Conservation (phyloP, 2,888 invertebrate genomes). For the Leptopilina myrica region DNA sequence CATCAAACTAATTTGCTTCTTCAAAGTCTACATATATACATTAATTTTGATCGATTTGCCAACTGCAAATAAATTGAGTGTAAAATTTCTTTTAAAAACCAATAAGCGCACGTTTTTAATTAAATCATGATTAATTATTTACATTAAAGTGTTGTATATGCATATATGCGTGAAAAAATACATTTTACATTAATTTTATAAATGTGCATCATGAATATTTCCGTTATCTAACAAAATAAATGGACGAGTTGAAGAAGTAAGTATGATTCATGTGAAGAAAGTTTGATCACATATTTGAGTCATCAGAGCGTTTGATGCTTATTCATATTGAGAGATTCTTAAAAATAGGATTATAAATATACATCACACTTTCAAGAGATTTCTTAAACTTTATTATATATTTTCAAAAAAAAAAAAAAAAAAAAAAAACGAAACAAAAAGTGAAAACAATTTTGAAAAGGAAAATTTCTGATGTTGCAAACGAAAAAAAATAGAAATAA, state of each 20-base stretch:
- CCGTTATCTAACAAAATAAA: not conserved
- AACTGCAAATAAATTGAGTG: not conserved
- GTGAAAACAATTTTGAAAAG: no score
- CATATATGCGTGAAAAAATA: not conserved
- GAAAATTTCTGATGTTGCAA: no score
- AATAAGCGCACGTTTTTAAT: not conserved
- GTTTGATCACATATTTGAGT: conserved; percentile 30
- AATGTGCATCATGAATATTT: not conserved
- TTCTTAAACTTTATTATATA: no score
- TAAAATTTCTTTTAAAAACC: not conserved
- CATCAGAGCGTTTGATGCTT: conserved; percentile 2
- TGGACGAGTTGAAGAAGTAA: conserved; percentile 13
- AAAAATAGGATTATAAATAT: not conserved
- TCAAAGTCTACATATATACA: not conserved
- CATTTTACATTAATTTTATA: not conserved
- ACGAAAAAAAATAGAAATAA: no score
- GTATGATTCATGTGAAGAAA: conserved; percentile 32
- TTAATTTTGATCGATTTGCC: not conserved
- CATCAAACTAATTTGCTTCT: conserved; percentile 11
- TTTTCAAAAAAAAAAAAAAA: no score
- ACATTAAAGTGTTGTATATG: not conserved
- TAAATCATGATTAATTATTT: conserved; percentile 18
- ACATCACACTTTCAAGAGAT: no score
- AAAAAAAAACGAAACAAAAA: no score
- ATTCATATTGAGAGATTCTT: conserved; percentile 8